A percentile compares a stretch with the other conserved stretches of the same genome.
Conservation (phyloP, 2,888 invertebrate genomes). For the Taphrorychus bicolor region DNA sequence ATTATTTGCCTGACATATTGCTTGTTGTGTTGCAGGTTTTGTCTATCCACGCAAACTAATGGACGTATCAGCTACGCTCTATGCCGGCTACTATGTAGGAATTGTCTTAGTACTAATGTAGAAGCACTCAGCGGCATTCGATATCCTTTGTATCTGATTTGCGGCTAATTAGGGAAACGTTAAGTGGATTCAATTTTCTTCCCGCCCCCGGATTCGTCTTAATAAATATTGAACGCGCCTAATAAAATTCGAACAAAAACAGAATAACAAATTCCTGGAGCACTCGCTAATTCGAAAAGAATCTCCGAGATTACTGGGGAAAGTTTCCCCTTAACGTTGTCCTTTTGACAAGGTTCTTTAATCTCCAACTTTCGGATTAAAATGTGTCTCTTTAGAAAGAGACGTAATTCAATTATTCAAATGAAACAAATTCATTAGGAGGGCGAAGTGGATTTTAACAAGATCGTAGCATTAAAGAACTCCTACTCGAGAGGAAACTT, state of each 20-base stretch:
- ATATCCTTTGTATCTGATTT: neutral
- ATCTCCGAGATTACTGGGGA: conserved; percentile 9
- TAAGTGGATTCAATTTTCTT: neutral
- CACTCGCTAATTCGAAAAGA: conserved; percentile 26
- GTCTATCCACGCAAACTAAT: conserved; percentile 5
- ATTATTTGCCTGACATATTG: conserved; percentile 16
- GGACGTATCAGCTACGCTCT: neutral
- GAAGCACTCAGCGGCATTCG: neutral
- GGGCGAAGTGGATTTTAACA: conserved; percentile 43
- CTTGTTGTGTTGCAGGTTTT: conserved; percentile 5
- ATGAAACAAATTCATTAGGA: conserved; percentile 44
- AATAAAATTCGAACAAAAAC: neutral
- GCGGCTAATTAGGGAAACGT: neutral
- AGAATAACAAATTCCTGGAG: conserved; percentile 8
- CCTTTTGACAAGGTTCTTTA: conserved; percentile 38
- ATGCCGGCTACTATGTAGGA: neutral
- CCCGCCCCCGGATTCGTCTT: neutral
- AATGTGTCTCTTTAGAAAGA: conserved; percentile 35
- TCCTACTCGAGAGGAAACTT: conserved; percentile 29
- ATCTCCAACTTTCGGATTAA: conserved; percentile 41
- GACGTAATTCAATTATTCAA: conserved; percentile 43
- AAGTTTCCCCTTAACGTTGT: conserved; percentile 26
- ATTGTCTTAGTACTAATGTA: neutral
- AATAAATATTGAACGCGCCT: neutral
- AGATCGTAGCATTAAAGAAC: conserved; percentile 39